A percentile compares a stretch with the other conserved stretches of the same genome.
These are phyloP conservation scores for Limnothrissa miodon DNA, from an alignment of 2,113 vertebrate genomes.

Conservation along the genomic window DNA sequence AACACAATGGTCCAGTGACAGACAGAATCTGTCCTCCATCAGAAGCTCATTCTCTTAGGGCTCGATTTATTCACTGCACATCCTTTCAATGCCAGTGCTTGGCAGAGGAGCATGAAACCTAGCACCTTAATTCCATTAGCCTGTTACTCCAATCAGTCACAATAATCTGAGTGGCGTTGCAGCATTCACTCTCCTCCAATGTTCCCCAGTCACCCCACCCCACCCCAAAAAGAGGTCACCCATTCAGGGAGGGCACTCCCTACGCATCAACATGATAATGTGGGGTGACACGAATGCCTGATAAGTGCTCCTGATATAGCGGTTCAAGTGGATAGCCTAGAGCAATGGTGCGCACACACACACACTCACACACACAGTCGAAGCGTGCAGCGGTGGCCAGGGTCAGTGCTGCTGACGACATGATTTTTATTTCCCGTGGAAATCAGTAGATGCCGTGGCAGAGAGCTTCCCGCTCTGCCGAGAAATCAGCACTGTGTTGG, in stretches of 20 bases:
- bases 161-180: conserved; percentile 57
- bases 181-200: not conserved
- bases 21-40: conserved; percentile 57
- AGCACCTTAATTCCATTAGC: conserved; percentile 75
- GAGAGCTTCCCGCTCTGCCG: not conserved
- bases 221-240: not conserved
- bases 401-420: not conserved
- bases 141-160: conserved; percentile 71
- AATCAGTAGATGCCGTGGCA: not conserved
- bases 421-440: not conserved
- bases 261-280: conserved; percentile 11
- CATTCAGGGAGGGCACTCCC: not conserved
- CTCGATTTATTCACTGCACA: conserved; percentile 67
- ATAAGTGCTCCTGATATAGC: conserved; percentile 1
- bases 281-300: not conserved
- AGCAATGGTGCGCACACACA: not conserved
- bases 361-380: not conserved
- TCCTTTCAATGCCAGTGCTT: conserved; percentile 69
- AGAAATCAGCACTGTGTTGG: not conserved
- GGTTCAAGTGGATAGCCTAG: not conserved
- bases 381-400: not conserved
- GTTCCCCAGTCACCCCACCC: not conserved
- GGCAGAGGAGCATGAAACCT: conserved; percentile 66
- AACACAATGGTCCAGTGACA: conserved; percentile 62
- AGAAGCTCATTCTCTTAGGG: conserved; percentile 68